A percentile compares a stretch with the other conserved stretches of the same genome.
Conservation (phyloP, 2,113 vertebrate species). For the Lepidothrix coronata region DNA sequence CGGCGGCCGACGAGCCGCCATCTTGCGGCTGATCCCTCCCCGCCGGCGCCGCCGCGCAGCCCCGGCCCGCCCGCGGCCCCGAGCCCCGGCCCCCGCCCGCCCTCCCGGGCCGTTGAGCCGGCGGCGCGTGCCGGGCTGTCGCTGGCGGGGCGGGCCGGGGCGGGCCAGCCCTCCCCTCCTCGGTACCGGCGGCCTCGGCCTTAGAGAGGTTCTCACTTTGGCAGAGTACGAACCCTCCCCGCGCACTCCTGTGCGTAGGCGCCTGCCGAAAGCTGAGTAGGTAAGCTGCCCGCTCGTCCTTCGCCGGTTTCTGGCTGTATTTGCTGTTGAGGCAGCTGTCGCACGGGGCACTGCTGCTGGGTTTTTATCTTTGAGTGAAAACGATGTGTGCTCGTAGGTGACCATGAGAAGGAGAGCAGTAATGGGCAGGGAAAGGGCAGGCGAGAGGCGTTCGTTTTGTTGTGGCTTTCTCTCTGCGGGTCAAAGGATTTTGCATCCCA, state of each 20-base stretch:
- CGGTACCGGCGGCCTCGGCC: not conserved
- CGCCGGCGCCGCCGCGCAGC: too few relatives aligned
- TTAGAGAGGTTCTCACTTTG: not conserved
- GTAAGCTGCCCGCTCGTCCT: not conserved
- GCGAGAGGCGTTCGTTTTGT: not conserved
- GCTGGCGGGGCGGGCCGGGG: not conserved
- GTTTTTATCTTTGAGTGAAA: not conserved
- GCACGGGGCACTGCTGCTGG: not conserved
- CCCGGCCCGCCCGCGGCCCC: too few relatives aligned
- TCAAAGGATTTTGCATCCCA: not conserved
- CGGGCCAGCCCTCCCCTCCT: not conserved
- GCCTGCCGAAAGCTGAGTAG: not conserved
- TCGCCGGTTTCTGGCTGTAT: not conserved
- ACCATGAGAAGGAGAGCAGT: accelerated
- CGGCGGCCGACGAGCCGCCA: not conserved
- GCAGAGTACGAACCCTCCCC: not conserved
- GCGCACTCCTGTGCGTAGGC: not conserved
- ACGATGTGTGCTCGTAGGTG: not conserved
- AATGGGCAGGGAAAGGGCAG: not conserved
- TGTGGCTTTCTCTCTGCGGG: not conserved
- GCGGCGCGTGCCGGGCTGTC: not conserved
- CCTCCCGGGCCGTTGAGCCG: not conserved
- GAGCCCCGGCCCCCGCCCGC: not conserved
- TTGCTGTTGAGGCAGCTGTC: not conserved
- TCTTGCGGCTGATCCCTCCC: not conserved